phyloP scores from a whole-genome alignment of 53 echinoderm and acorn worm species.

The Glandiceps talaboti region DNA sequence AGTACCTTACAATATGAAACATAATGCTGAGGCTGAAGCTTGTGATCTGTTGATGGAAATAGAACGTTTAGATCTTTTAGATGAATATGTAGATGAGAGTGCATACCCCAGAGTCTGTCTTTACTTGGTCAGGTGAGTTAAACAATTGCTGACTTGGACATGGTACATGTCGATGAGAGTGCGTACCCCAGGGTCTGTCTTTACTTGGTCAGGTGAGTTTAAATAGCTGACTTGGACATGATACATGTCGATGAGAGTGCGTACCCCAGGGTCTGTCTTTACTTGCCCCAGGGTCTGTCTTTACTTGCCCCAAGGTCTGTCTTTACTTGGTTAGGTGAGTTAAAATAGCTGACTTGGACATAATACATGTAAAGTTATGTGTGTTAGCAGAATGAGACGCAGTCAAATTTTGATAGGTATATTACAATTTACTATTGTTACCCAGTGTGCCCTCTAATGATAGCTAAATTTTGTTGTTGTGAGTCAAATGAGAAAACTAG shows the following conservation, averaged over 20 bases:
- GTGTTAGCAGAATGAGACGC: no score
- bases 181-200: constrained; percentile 78
- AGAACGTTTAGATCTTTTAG: constrained; percentile 56
- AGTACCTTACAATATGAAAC: constrained; percentile 89
- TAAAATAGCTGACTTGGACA: no score
- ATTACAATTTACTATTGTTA: no score
- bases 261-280: constrained; percentile 76
- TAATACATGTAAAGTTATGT: constrained; percentile 64
- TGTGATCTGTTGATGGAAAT: constrained; percentile 96
- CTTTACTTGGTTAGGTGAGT: constrained; percentile 71
- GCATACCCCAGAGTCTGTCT: constrained; percentile 78
- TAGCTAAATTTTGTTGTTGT: no score
- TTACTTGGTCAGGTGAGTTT: constrained; percentile 63
- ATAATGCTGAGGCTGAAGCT: constrained; percentile 95
- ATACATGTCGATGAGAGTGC: constrained; percentile 72
- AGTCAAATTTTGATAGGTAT: no score
- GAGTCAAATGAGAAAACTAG: no score
- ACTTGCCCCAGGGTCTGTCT: constrained; percentile 83
- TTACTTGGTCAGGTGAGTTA: constrained; percentile 60
- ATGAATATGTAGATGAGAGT: constrained; percentile 66
- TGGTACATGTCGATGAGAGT: constrained; percentile 70
- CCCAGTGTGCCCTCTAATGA: no score
- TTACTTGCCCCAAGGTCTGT: constrained; percentile 65
- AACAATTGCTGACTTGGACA: no score
- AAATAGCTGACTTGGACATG: no score